Percentiles rank a stretch among this genome's conserved stretches.
phyloP scores from a whole-genome alignment of 2,113 vertebrate genomes.

The Catharus bicknelli region DNA sequence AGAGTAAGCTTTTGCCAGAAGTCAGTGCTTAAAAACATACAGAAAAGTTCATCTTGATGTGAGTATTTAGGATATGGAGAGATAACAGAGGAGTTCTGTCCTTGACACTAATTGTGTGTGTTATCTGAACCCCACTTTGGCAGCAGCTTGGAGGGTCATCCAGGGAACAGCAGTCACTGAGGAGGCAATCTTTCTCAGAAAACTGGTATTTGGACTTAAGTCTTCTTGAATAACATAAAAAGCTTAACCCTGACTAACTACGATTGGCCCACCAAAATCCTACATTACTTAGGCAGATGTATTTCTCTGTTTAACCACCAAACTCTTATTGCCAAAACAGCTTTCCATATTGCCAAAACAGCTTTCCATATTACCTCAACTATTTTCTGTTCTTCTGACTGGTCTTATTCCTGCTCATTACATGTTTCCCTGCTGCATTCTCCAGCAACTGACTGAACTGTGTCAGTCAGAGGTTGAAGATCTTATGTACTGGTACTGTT shows the following conservation, averaged over 20 bases:
- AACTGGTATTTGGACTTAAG: neutral
- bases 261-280: neutral
- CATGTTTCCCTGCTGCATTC: neutral
- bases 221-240: neutral
- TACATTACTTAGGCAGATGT: neutral
- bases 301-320: neutral
- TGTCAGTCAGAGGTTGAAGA: fast-evolving
- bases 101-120: neutral
- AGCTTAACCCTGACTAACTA: neutral
- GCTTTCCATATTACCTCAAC: neutral
- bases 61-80: neutral
- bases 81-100: neutral
- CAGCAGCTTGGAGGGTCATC: neutral
- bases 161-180: neutral
- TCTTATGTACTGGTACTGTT: neutral
- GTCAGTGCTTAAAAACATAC: neutral
- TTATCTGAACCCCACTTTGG: neutral
- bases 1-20: neutral
- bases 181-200: neutral
- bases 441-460: neutral
- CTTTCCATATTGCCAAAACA: neutral
- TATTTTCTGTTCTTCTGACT: neutral
- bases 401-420: neutral
- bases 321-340: neutral
- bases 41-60: neutral